phyloP scores from a whole-genome alignment of 2,888 invertebrate genomes.

The Xylota segnis region DNA sequence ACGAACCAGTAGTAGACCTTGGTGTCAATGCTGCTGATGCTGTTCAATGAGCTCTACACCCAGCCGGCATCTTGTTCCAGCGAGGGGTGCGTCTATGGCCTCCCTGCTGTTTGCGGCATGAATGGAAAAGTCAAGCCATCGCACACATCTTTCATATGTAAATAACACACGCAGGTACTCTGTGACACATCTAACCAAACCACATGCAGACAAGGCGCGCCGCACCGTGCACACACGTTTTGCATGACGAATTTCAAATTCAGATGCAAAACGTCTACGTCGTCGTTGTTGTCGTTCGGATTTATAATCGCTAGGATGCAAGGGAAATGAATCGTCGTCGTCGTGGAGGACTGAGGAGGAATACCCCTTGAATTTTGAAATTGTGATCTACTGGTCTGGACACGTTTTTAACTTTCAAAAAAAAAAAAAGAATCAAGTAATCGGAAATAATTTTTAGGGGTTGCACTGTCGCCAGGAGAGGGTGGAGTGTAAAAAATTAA shows the following conservation, averaged over 20 bases:
- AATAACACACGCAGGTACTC: slow-evolving; percentile 56
- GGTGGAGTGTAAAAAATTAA: neutral
- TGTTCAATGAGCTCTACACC: slow-evolving; percentile 34
- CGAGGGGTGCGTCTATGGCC: slow-evolving; percentile 30
- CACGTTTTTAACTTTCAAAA: neutral
- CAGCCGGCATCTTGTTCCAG: slow-evolving; percentile 30
- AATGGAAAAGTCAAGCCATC: slow-evolving; percentile 65
- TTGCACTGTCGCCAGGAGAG: neutral
- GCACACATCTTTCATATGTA: slow-evolving; percentile 53
- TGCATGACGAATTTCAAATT: slow-evolving; percentile 61
- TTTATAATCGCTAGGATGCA: slow-evolving; percentile 15
- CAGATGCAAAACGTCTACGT: slow-evolving; percentile 37
- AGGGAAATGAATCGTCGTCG: slow-evolving; percentile 4
- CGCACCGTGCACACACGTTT: slow-evolving; percentile 55
- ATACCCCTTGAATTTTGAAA: neutral
- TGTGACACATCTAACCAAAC: slow-evolving; percentile 36
- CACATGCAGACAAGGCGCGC: slow-evolving; percentile 49
- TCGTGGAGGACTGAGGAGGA: neutral
- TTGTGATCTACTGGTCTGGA: neutral
- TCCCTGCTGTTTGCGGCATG: slow-evolving; percentile 49
- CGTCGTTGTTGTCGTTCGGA: slow-evolving; percentile 2
- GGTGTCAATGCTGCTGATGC: slow-evolving; percentile 40
- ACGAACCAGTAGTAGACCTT: neutral
- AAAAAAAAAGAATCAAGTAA: neutral
- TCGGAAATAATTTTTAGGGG: slow-evolving; percentile 17